A percentile compares a stretch with the other conserved stretches of the same genome.
Evolutionary conservation across 2,888 invertebrate species (phyloP).

Genomic region (Euzophera pinguis): DNA sequence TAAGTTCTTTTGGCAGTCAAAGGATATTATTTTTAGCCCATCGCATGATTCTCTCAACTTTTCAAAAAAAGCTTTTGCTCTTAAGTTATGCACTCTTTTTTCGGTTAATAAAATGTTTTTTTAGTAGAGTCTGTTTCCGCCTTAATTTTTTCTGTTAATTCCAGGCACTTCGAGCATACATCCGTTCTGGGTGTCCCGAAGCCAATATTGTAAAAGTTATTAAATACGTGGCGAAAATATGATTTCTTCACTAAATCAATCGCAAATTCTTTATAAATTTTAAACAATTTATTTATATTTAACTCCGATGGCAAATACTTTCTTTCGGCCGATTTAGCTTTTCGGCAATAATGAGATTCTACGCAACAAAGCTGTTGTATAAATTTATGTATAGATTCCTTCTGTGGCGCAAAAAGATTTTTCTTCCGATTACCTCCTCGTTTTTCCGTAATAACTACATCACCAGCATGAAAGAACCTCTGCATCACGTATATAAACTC

Average conservation of each 20-base stretch:
- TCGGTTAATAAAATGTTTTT: neutral
- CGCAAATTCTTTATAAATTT: slow-evolving; percentile 9
- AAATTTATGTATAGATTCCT: slow-evolving; percentile 9
- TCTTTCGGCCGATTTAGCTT: slow-evolving; percentile 14
- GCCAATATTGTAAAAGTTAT: slow-evolving; percentile 17
- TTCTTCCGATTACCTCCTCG: slow-evolving; percentile 12
- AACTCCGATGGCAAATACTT: slow-evolving; percentile 19
- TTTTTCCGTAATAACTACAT: slow-evolving; percentile 7
- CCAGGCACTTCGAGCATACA: slow-evolving; percentile 19
- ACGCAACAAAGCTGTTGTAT: slow-evolving; percentile 11
- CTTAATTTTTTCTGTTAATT: neutral
- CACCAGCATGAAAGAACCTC: slow-evolving; percentile 8
- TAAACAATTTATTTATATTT: slow-evolving; percentile 20
- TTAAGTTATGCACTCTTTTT: too few species aligned
- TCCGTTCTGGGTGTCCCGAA: slow-evolving; percentile 17
- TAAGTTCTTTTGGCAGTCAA: slow-evolving; percentile 15
- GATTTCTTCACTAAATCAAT: slow-evolving; percentile 11
- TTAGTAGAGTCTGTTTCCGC: slow-evolving; percentile 3
- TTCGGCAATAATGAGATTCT: slow-evolving; percentile 15
- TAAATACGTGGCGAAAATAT: slow-evolving; percentile 16
- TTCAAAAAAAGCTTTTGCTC: slow-evolving; percentile 24
- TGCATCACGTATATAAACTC: slow-evolving; percentile 12
- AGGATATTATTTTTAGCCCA: slow-evolving; percentile 2
- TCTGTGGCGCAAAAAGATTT: neutral
- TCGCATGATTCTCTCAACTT: slow-evolving; percentile 10